These are phyloP conservation scores for Artibeus lituratus DNA, from an alignment of 2,797 vertebrate species.

Conservation along the genomic window DNA sequence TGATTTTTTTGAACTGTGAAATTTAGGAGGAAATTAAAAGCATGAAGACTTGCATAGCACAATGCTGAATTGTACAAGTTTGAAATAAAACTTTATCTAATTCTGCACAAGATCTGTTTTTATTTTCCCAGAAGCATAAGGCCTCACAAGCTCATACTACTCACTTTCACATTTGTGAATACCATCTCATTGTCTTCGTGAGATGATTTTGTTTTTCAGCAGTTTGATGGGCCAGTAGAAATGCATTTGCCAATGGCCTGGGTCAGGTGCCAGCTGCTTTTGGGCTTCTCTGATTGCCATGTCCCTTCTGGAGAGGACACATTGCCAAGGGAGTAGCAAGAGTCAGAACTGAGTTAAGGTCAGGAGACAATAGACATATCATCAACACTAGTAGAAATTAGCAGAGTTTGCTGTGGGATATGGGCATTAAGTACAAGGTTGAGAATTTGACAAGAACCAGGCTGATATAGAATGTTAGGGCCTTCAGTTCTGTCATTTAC, in stretches of 20 bases:
- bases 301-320: slow-evolving; percentile 50
- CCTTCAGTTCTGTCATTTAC: neutral
- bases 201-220: slow-evolving; percentile 39
- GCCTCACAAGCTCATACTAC: slow-evolving; percentile 50
- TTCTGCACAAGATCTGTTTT: slow-evolving; percentile 67
- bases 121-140: slow-evolving; percentile 48
- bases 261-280: slow-evolving; percentile 58
- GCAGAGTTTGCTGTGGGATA: neutral
- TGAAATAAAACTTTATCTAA: slow-evolving; percentile 76
- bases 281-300: slow-evolving; percentile 1
- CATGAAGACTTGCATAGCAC: slow-evolving; percentile 63
- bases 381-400: neutral
- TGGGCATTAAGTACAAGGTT: neutral
- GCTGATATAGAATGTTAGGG: neutral
- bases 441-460: slow-evolving; percentile 9
- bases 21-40: slow-evolving; percentile 75
- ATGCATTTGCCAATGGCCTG: slow-evolving; percentile 43
- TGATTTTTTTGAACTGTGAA: slow-evolving; percentile 71
- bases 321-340: slow-evolving; percentile 48
- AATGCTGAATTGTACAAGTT: slow-evolving; percentile 75
- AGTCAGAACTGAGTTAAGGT: slow-evolving; percentile 60
- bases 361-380: slow-evolving; percentile 9
- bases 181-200: slow-evolving; percentile 37
- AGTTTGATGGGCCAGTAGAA: slow-evolving; percentile 45
- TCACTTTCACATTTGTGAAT: slow-evolving; percentile 63